Evolutionary conservation across 2,113 vertebrate species (phyloP).

Genomic region (Microtus montanus): DNA sequence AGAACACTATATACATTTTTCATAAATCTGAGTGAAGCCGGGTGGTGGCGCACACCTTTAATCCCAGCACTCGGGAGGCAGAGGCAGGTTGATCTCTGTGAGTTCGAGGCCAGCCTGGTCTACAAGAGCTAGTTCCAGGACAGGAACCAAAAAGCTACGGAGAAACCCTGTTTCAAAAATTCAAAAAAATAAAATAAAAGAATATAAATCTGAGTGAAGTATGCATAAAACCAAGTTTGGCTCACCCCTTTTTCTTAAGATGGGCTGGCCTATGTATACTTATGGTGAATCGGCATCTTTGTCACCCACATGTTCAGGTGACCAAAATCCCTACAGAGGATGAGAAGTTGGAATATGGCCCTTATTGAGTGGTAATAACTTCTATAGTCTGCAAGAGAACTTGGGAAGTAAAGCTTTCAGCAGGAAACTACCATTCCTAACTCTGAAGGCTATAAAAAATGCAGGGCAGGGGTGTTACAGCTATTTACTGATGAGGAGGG

Average conservation of each 20-base stretch:
- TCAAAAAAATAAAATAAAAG: neutral
- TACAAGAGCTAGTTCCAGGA: no score
- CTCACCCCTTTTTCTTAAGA: neutral
- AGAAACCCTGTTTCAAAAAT: no score
- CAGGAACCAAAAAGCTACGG: no score
- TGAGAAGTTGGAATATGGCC: neutral
- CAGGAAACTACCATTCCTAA: neutral
- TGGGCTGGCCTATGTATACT: no score
- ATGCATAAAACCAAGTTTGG: neutral
- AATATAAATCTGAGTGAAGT: neutral
- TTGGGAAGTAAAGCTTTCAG: neutral
- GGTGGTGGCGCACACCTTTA: no score
- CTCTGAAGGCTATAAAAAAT: neutral
- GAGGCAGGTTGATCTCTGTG: no score
- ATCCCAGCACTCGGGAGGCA: no score
- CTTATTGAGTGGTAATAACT: neutral
- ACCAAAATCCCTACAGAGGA: neutral
- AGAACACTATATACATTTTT: neutral
- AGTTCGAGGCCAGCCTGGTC: no score
- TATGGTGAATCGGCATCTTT: neutral
- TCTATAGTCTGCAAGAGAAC: neutral
- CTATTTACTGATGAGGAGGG: neutral
- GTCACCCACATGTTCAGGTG: neutral
- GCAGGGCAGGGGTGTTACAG: neutral
- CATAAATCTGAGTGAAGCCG: neutral